A percentile compares a stretch with the other conserved stretches of the same genome.
phyloP scores from a whole-genome alignment of 2,797 vertebrate species.

The Carduelis carduelis region DNA sequence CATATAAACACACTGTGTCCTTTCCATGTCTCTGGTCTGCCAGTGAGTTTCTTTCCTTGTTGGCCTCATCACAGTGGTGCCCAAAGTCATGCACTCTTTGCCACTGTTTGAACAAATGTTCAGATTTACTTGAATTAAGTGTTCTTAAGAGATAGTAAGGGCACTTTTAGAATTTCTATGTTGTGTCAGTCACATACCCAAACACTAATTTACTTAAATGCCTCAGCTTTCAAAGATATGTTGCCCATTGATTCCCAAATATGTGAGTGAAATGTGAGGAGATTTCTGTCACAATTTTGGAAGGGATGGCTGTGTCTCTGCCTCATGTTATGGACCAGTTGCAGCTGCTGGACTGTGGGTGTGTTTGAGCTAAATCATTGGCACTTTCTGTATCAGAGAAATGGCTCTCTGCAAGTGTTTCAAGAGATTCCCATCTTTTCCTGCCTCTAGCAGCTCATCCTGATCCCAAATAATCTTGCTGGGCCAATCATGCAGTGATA shows the following conservation, averaged over 20 bases:
- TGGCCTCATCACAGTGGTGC: not conserved
- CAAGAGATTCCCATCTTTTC: not conserved
- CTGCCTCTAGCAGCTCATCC: not conserved
- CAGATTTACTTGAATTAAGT: not conserved
- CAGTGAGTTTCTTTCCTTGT: not conserved
- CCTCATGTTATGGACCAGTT: fast-evolving
- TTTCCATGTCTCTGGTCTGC: not conserved
- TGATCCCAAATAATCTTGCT: not conserved
- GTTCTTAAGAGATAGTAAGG: not conserved
- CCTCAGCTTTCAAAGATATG: not conserved
- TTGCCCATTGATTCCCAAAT: not conserved
- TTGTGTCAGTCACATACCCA: not conserved
- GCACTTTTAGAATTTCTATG: not conserved
- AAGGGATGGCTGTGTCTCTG: not conserved
- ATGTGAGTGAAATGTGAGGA: not conserved
- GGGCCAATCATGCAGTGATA: not conserved
- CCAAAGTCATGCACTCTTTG: not conserved
- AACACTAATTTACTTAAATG: not conserved
- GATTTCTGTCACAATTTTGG: not conserved
- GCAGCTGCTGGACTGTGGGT: not conserved
- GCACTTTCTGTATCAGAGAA: not conserved
- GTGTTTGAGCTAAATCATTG: not conserved
- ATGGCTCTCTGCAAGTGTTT: not conserved
- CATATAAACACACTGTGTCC: fast-evolving
- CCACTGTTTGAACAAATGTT: not conserved